Evolutionary conservation across 2,113 vertebrate genomes (phyloP), one percentile per base, ranked within the genome.

Genomic region (Callionymus lyra): DNA sequence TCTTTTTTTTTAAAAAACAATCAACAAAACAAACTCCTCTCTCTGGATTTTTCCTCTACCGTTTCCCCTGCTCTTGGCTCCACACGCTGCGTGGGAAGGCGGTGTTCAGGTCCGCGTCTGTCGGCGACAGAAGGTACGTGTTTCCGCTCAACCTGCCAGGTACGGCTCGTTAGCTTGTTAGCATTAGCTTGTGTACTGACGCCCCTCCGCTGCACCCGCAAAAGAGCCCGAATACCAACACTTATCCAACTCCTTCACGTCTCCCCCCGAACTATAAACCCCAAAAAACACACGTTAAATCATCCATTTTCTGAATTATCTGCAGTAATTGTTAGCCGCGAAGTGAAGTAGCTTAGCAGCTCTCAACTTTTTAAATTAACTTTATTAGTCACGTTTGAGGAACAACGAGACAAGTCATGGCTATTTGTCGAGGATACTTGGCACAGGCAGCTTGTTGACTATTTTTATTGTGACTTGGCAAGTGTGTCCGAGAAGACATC

Each of bases 41-140:
- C 56, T 63, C 65, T 72, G 79, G 79, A 69, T 63, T 77, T 77
- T 66, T 51, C 76, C 65, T 74, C 63, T 56, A n/a, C n/a, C n/a
- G n/a, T 72, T 67, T 57, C 18, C 31, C 27, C 16, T 9, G 15
- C 8, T 17, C 15, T 32, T 32, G 33, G 44, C 43, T 53, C 39
- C 41, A 27, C 53, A 62, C 64, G 56, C 47, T 53, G 56, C 59
- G 62, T 12, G 50, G 41, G 31, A 58, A 44, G 21, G n/a, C n/a
- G n/a, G n/a, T n/a, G n/a, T 9, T 38, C 53, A 59, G 34, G 69
- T 58, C 71, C 53, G 40, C 40, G 2, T 50, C 31, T 52, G 48
- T 56, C 58, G 62, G 72, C 50, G 59, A 40, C 62, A 60, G 44
- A 63, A 67, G 78, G 79, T 81, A 43, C 3, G 72, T 38, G 21